These are phyloP conservation scores for Antigone vipio DNA, from an alignment of 2,113 vertebrate genomes.

Conservation along the genomic window DNA sequence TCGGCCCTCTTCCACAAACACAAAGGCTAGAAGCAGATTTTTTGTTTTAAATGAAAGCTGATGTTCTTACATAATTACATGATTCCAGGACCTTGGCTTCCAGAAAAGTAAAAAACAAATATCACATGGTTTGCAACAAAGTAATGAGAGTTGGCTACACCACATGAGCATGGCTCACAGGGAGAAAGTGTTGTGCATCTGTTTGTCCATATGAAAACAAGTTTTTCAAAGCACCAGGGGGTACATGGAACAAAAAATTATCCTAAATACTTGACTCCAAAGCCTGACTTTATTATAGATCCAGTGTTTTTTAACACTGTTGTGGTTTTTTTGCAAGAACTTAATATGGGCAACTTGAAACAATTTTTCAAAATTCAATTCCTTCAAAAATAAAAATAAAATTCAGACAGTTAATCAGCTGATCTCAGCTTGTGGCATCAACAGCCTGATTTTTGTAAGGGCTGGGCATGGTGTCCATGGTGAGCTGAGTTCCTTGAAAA, in stretches of 20 bases:
- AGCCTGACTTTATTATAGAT: neutral
- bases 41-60: neutral
- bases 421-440: neutral
- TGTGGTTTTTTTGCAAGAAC: neutral
- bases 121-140: neutral
- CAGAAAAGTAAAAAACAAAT: neutral
- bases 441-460: neutral
- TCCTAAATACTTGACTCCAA: neutral
- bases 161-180: neutral
- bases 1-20: neutral
- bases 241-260: neutral
- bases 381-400: neutral
- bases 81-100: neutral
- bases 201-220: neutral
- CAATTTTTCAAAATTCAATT: neutral
- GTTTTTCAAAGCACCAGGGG: neutral
- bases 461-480: fast-evolving
- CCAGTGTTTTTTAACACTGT: neutral
- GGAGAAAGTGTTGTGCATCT: neutral
- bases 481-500: neutral
- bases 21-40: neutral
- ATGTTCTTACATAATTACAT: neutral
- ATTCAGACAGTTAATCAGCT: neutral
- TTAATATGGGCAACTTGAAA: neutral
- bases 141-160: neutral